Percentiles rank a stretch among this genome's conserved stretches.
Evolutionary conservation across 2,113 vertebrate species (phyloP).

Genomic region (Gallinago undulata): DNA sequence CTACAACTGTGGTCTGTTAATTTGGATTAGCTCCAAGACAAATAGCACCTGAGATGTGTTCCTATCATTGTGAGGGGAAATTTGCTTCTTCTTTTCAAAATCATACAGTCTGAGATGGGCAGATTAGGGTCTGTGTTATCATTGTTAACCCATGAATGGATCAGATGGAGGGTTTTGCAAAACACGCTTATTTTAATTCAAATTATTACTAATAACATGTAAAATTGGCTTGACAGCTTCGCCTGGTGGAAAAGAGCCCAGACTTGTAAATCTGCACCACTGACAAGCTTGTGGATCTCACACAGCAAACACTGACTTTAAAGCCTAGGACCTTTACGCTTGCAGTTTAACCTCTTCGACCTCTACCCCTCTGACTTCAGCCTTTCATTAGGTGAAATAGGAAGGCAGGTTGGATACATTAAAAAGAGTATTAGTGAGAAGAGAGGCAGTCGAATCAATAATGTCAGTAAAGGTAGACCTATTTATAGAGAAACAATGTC

Average conservation of each 20-base stretch:
- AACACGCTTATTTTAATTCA: background rate
- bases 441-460: conserved; percentile 57
- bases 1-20: background rate
- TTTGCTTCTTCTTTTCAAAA: background rate
- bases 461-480: conserved; percentile 60
- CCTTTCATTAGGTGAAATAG: conserved; percentile 33
- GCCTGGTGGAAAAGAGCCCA: background rate
- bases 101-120: background rate
- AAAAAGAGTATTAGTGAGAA: conserved; percentile 52
- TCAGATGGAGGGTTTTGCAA: background rate
- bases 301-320: background rate
- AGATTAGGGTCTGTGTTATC: background rate
- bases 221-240: background rate
- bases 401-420: conserved; percentile 18
- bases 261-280: background rate
- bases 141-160: background rate
- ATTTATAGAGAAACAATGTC: conserved; percentile 68
- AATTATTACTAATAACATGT: background rate
- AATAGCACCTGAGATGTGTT: background rate
- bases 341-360: conserved; percentile 27
- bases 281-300: background rate
- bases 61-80: background rate
- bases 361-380: conserved; percentile 23
- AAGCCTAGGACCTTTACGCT: background rate
- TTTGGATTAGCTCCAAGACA: background rate